phyloP scores from a whole-genome alignment of 2,113 vertebrate genomes.

The Spermophilus dauricus region DNA sequence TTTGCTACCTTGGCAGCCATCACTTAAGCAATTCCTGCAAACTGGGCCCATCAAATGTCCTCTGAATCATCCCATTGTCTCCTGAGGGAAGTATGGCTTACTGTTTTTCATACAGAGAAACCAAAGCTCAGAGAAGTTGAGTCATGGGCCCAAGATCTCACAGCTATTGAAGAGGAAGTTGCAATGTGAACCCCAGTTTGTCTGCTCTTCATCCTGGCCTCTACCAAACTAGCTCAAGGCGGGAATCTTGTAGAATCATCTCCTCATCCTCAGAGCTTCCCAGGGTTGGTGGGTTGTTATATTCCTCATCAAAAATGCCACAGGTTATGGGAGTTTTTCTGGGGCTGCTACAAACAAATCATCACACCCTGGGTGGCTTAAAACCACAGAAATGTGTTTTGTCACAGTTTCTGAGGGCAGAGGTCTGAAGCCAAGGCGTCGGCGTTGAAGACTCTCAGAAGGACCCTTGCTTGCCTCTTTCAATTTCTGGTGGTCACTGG shows the following conservation, averaged over 20 bases:
- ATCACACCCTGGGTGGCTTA: background rate
- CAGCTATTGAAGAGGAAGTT: background rate
- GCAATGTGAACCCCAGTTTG: background rate
- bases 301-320: background rate
- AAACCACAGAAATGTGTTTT: background rate
- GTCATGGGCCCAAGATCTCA: background rate
- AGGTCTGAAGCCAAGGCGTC: background rate
- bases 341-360: background rate
- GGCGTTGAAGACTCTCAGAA: background rate
- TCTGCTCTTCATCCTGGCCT: background rate
- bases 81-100: rapidly evolving
- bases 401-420: background rate
- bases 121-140: background rate
- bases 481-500: background rate
- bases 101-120: background rate
- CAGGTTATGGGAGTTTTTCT: background rate
- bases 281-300: background rate
- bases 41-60: background rate
- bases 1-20: rapidly evolving
- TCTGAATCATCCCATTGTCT: background rate
- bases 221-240: background rate
- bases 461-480: background rate
- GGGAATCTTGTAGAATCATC: background rate
- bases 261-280: background rate
- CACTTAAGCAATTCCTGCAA: background rate